phyloP scores from a whole-genome alignment of 2,888 invertebrate genomes.

The Salpingus planirostris region DNA sequence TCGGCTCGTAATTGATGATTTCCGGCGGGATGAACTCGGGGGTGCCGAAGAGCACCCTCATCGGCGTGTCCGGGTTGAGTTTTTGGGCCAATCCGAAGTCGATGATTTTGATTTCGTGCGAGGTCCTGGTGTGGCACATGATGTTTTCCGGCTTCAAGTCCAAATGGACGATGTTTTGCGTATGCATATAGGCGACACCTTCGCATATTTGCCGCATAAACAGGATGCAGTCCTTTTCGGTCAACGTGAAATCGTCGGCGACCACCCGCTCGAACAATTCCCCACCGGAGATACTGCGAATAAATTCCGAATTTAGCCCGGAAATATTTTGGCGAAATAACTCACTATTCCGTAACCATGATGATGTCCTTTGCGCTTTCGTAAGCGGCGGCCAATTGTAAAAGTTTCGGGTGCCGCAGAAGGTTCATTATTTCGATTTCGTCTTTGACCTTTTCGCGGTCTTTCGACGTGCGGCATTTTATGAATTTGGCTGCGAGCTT shows the following conservation, averaged over 20 bases:
- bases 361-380: conserved; percentile 68
- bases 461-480: conserved; percentile 61
- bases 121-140: conserved; percentile 77
- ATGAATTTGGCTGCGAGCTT: conserved; percentile 78
- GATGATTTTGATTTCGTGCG: conserved; percentile 83
- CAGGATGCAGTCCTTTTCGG: conserved; percentile 76
- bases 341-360: conserved; percentile 89
- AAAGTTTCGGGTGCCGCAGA: conserved; percentile 73
- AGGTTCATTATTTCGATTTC: conserved; percentile 84
- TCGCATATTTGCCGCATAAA: conserved; percentile 89
- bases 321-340: conserved; percentile 2
- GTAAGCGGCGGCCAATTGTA: conserved; percentile 75
- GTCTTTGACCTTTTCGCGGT: conserved; percentile 66
- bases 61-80: conserved; percentile 56
- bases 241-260: conserved; percentile 84
- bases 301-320: neutral
- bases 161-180: conserved; percentile 73
- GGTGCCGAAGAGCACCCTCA: conserved; percentile 76
- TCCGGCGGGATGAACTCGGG: conserved; percentile 91
- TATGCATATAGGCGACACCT: conserved; percentile 84
- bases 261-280: conserved; percentile 90
- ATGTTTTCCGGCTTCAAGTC: conserved; percentile 96
- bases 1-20: conserved; percentile 82
- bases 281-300: conserved; percentile 77
- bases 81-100: conserved; percentile 87